Conservation (phyloP, 2,888 invertebrate species). For the Serrognathus titanus region DNA sequence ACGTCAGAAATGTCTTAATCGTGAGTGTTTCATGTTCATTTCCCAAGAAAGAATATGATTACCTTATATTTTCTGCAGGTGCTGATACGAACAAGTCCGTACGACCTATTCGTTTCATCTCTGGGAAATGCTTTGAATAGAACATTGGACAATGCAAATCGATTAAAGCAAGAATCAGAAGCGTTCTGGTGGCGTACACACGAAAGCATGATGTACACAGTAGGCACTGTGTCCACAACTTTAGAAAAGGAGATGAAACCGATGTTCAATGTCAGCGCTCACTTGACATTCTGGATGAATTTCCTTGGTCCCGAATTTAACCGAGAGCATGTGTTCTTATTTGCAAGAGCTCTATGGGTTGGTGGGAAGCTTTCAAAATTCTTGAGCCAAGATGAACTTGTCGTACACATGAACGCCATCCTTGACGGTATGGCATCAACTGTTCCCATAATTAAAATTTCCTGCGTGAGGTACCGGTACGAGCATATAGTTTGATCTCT, state of each 20-base stretch:
- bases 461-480: background rate
- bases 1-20: slow-evolving; percentile 13
- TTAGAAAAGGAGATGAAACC: background rate
- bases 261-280: slow-evolving; percentile 10
- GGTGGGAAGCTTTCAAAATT: slow-evolving; percentile 16
- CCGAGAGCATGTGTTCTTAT: slow-evolving; percentile 6
- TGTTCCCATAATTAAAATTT: background rate
- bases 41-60: background rate
- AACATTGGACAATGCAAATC: slow-evolving; percentile 8
- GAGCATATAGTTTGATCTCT: too few relatives aligned
- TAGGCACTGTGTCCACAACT: background rate
- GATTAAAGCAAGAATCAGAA: slow-evolving; percentile 6
- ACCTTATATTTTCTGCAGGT: background rate
- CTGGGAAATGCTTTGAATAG: slow-evolving; percentile 5
- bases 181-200: slow-evolving; percentile 15
- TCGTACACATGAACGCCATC: slow-evolving; percentile 11
- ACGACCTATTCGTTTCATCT: slow-evolving; percentile 8
- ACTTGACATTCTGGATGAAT: slow-evolving; percentile 14
- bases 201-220: slow-evolving; percentile 15
- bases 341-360: slow-evolving; percentile 5
- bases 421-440: slow-evolving; percentile 8
- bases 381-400: slow-evolving; percentile 10
- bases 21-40: slow-evolving; percentile 7
- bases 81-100: slow-evolving; percentile 7
- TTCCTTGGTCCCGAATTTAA: slow-evolving; percentile 7